phyloP scores from a whole-genome alignment of 2,113 vertebrate species.

The Nycticebus coucang region DNA sequence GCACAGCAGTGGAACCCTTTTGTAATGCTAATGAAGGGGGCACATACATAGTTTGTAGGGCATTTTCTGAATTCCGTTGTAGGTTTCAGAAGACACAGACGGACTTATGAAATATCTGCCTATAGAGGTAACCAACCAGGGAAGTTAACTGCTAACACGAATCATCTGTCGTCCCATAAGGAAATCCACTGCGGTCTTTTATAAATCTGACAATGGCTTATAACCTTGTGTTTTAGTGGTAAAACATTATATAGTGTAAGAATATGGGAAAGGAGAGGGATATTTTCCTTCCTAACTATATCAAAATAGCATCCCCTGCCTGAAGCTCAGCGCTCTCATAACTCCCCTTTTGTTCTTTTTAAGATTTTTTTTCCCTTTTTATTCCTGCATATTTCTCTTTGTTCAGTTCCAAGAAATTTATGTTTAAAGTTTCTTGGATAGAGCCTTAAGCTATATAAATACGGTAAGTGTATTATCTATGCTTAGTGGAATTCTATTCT shows the following conservation, averaged over 20 bases:
- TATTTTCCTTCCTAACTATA: slow-evolving; percentile 17
- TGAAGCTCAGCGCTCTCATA: not conserved
- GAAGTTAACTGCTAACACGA: not conserved
- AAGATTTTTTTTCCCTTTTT: not conserved
- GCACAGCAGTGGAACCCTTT: not conserved
- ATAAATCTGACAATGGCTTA: slow-evolving; percentile 32
- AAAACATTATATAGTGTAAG: not conserved
- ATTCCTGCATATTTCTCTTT: not conserved
- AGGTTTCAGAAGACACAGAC: not conserved
- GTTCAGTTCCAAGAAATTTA: not conserved
- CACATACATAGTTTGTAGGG: not conserved
- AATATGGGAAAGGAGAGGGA: slow-evolving; percentile 21
- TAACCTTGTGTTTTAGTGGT: slow-evolving; percentile 6
- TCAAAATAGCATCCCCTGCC: slow-evolving; percentile 56
- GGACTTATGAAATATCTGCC: not conserved
- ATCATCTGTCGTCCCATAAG: not conserved
- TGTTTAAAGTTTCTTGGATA: slow-evolving; percentile 18
- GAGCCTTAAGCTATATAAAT: not conserved
- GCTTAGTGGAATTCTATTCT: not conserved
- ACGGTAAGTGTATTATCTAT: not conserved
- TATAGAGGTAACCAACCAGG: not conserved
- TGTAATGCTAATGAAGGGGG: slow-evolving; percentile 24
- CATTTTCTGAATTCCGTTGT: not conserved
- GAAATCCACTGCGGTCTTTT: not conserved
- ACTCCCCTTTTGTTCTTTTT: slow-evolving; percentile 32